Percentiles rank a stretch among this genome's conserved stretches.
These are phyloP conservation scores for Azorinus chamasolen DNA, from an alignment of 2,888 invertebrate genomes.

Conservation along the genomic window DNA sequence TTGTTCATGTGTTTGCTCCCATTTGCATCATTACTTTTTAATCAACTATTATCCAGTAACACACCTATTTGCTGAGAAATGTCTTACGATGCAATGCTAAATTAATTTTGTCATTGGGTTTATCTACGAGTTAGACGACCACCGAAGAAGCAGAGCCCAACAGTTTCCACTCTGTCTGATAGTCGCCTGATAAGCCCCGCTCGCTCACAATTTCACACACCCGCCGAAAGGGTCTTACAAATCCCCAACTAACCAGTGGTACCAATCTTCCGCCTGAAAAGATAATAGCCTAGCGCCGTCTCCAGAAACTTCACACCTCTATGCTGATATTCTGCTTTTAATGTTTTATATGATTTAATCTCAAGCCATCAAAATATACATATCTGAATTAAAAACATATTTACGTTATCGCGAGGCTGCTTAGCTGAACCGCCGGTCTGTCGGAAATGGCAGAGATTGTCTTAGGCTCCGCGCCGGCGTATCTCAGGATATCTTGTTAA, in stretches of 20 bases:
- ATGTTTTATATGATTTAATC: constrained; percentile 63
- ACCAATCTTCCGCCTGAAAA: no score
- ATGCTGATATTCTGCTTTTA: constrained; percentile 44
- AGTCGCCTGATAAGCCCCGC: constrained; percentile 2
- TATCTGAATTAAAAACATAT: constrained; percentile 68
- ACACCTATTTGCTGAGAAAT: no score
- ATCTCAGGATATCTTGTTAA: constrained; percentile 41
- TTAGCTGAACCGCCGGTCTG: constrained; percentile 49
- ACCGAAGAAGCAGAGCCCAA: neutral
- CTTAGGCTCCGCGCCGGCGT: constrained; percentile 44
- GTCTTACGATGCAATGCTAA: no score
- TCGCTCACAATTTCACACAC: no score
- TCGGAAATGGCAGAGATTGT: constrained; percentile 27
- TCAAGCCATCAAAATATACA: constrained; percentile 58
- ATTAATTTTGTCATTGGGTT: neutral
- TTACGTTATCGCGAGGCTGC: constrained; percentile 44
- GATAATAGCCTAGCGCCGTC: constrained; percentile 30
- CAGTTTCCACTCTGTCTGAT: neutral
- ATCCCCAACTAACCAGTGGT: no score
- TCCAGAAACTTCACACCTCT: constrained; percentile 50
- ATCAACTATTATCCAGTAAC: no score
- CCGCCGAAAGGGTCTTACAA: no score
- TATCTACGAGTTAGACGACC: constrained; percentile 1
- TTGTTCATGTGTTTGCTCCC: no score
- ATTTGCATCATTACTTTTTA: no score